Conservation (phyloP, 2,113 vertebrate genomes). For the Martes martes region DNA sequence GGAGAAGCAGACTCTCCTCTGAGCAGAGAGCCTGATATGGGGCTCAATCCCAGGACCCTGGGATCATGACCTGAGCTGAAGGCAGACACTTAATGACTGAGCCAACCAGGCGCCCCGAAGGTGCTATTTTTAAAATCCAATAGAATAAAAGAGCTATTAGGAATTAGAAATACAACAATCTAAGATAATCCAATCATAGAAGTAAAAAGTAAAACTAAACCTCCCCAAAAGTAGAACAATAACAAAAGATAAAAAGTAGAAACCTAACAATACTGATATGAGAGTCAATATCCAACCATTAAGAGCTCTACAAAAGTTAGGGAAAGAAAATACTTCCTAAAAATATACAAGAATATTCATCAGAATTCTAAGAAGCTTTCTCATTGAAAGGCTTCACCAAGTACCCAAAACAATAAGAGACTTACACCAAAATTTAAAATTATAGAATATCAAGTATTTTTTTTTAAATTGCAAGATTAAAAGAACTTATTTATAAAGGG, state of each 20-base stretch:
- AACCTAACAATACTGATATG: not conserved
- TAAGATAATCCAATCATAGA: not conserved
- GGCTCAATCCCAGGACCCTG: no score
- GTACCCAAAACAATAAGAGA: not conserved
- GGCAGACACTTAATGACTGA: no score
- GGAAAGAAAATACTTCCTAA: not conserved
- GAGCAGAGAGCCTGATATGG: no score
- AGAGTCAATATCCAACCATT: not conserved
- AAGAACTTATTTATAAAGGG: not conserved
- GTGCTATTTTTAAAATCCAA: not conserved
- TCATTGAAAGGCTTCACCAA: not conserved
- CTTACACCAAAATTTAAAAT: not conserved
- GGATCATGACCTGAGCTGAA: no score
- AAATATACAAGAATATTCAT: not conserved
- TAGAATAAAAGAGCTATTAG: not conserved
- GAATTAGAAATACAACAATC: not conserved
- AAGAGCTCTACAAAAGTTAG: not conserved
- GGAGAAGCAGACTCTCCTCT: no score
- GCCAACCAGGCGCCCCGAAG: no score
- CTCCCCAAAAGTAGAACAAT: not conserved
- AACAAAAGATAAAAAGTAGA: not conserved
- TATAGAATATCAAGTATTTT: not conserved
- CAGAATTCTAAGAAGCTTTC: not conserved
- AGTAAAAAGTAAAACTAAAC: not conserved
- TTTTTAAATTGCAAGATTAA: not conserved